Evolutionary conservation across 2,113 vertebrate genomes (phyloP).

Genomic region (Peucedramus taeniatus): DNA sequence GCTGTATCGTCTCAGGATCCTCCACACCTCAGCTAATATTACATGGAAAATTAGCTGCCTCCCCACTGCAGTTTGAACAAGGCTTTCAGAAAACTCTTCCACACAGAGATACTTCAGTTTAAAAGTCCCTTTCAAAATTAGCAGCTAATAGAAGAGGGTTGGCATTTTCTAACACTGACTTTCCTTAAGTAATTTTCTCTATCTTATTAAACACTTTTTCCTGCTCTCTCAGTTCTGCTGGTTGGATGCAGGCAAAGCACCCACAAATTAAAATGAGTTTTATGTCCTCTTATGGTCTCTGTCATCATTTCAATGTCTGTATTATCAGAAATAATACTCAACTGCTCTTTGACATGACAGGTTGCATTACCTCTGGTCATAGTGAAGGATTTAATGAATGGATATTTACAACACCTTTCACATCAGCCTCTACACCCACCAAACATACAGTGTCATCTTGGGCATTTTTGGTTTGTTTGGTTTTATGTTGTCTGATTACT

Average conservation of each 20-base stretch:
- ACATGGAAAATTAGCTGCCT: constrained; percentile 26
- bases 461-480: background rate
- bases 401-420: background rate
- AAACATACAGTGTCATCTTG: background rate
- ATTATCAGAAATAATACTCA: background rate
- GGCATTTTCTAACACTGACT: background rate
- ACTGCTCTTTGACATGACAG: background rate
- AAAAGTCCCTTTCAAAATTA: constrained; percentile 11
- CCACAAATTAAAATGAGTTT: background rate
- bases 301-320: background rate
- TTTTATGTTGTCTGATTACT: background rate
- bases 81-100: background rate
- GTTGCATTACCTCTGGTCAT: background rate
- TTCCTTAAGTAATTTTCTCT: background rate
- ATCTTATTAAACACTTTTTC: background rate
- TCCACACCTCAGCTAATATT: constrained; percentile 5
- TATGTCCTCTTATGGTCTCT: background rate
- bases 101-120: background rate
- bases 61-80: background rate
- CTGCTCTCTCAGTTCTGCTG: background rate
- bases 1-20: background rate
- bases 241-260: background rate
- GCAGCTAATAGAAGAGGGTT: background rate
- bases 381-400: background rate
- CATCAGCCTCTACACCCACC: background rate